Evolutionary conservation across 2,888 invertebrate genomes (phyloP), one percentile per base, ranked within the genome.

Genomic region (Cataglyphis rosenhaueri): DNA sequence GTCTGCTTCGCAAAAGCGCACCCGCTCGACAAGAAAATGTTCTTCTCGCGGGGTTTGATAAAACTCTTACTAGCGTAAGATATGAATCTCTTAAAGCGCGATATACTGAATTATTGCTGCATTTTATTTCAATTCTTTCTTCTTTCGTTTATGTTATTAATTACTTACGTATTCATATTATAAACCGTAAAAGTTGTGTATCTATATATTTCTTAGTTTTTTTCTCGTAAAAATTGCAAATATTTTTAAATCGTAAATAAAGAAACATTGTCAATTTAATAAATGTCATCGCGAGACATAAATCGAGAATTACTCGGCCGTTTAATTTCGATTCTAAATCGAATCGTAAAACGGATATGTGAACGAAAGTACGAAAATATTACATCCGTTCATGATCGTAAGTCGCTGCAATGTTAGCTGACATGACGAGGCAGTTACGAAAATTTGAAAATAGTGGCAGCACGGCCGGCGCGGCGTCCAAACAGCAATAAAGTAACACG

Each of bases 401-500:
- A 70, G 25, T 68, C 48, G 32, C 18, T 21, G 59, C 3, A 59
- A 55, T 52, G 41, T 44, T 12, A 78, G 21, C 21, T 44, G 55
- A 82, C 71, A 75, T 52, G 76, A 74, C 48, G 44, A 65, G 35
- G 55, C 68, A n/a, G n/a, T 74, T 29, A 59, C 55, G 79, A 87
- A 88, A 88, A 86, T 87, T 83, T 65, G 65, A 55, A 62, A 68
- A 61, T 71, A 38, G 18, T 41, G 57, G 48, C 21, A 25, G 15
- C 52, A 41, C 48, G 8, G 48, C 52, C 57, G 8, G 48, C 52
- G 52, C 35, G 29, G 64, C 55, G 82, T 44, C 81, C 81, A 84
- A 87, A 85, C 82, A 82, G 82, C 85, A 83, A 85, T 88, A 88
- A 88, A 88, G 82, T 87, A 88, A 82, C 83, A 62, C 89, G 88